Evolutionary conservation across 2,888 invertebrate species (phyloP).

Genomic region (Yponomeuta plumbellus): DNA sequence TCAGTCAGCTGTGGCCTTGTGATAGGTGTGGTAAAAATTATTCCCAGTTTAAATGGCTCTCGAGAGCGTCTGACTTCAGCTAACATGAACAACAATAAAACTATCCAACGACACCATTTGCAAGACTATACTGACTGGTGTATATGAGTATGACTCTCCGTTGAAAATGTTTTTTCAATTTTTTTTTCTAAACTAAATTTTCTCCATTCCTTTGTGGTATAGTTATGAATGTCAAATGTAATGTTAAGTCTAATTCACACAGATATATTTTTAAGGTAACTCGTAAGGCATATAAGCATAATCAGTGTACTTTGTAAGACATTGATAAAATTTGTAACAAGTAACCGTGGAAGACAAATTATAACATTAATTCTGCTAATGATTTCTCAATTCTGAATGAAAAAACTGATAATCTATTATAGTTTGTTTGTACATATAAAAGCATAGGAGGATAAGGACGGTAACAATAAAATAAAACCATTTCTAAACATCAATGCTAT

Average conservation of each 20-base stretch:
- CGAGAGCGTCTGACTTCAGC: not conserved
- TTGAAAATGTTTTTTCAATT: conserved; percentile 34
- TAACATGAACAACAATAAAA: not conserved
- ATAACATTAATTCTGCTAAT: conserved; percentile 52
- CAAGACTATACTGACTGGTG: not conserved
- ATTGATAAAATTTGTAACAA: conserved; percentile 53
- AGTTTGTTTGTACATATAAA: conserved; percentile 77
- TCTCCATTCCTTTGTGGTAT: conserved; percentile 74
- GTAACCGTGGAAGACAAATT: conserved; percentile 45
- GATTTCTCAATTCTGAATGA: conserved; percentile 67
- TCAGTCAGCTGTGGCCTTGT: not conserved
- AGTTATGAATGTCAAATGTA: conserved; percentile 67
- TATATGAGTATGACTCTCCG: conserved; percentile 53
- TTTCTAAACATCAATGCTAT: conserved; percentile 58
- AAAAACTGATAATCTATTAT: conserved; percentile 70
- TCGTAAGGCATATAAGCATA: conserved; percentile 52
- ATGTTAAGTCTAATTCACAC: conserved; percentile 56
- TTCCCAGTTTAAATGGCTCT: not conserved
- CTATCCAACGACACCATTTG: not conserved
- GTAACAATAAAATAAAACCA: conserved; percentile 72
- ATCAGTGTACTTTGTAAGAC: conserved; percentile 61
- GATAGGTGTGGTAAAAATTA: not conserved
- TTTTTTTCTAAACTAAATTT: conserved; percentile 57
- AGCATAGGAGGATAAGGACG: conserved; percentile 71
- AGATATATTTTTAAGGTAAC: conserved; percentile 66